A percentile compares a stretch with the other conserved stretches of the same genome.
phyloP scores from a whole-genome alignment of 30 jellyfish, hydroid and myxozoan genomes.

The Nemopilema nomurai region DNA sequence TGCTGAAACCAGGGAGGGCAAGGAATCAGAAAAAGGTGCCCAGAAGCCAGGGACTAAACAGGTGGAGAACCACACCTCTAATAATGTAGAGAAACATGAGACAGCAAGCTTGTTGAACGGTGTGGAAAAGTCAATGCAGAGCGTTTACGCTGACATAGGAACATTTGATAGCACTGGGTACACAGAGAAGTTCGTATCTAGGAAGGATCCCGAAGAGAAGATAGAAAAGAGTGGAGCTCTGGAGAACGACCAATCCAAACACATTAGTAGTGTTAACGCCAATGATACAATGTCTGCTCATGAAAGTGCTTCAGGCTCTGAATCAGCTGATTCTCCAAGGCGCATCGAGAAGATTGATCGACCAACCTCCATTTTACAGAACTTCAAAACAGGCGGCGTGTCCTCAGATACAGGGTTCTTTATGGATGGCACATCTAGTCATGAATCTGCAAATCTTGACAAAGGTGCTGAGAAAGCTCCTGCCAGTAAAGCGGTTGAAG shows the following conservation, averaged over 20 bases:
- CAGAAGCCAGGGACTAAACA: not conserved
- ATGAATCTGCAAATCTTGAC: constrained; percentile 2
- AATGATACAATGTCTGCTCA: not conserved
- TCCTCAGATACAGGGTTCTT: constrained; percentile 24
- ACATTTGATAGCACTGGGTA: constrained; percentile 30
- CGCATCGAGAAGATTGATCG: not conserved
- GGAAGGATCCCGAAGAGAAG: constrained; percentile 4
- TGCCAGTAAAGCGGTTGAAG: not conserved
- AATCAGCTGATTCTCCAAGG: not conserved
- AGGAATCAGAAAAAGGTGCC: not conserved
- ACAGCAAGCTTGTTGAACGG: not conserved
- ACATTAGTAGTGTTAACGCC: not conserved
- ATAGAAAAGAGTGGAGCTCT: not conserved
- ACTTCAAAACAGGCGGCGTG: constrained; percentile 4
- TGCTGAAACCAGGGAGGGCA: not conserved
- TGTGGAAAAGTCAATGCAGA: not conserved
- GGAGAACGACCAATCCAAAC: not conserved
- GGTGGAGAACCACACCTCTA: not conserved
- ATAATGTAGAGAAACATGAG: not conserved
- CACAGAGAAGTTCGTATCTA: constrained; percentile 11
- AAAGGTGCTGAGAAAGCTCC: not conserved
- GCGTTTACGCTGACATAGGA: constrained; percentile 46
- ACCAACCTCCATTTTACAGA: constrained; percentile 41
- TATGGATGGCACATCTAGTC: constrained; percentile 20
- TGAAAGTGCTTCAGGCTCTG: not conserved